Evolutionary conservation across 2,888 invertebrate genomes (phyloP).

Genomic region (Dryobota labecula): DNA sequence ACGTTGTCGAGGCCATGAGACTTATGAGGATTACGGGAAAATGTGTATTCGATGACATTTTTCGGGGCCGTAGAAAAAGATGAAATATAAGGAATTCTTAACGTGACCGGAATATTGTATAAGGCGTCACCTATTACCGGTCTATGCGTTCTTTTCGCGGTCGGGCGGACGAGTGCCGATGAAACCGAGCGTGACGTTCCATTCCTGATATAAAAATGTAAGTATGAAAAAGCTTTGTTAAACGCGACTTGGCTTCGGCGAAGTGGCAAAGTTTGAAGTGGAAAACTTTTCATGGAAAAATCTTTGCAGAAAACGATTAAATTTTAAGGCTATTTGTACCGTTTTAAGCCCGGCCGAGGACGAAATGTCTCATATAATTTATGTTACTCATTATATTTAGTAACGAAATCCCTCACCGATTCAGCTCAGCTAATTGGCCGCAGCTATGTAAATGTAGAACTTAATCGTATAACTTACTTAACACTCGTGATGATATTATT

Average conservation of each 20-base stretch:
- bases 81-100: constrained; percentile 90
- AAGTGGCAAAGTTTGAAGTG: constrained; percentile 90
- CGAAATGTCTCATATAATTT: constrained; percentile 75
- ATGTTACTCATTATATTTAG: constrained; percentile 68
- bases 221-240: constrained; percentile 90
- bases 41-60: constrained; percentile 91
- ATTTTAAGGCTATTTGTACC: constrained; percentile 89
- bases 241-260: constrained; percentile 88
- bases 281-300: constrained; percentile 90
- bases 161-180: constrained; percentile 85
- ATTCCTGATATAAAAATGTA: constrained; percentile 90
- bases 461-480: constrained; percentile 70
- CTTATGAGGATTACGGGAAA: constrained; percentile 90
- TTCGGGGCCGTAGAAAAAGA: constrained; percentile 89
- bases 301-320: constrained; percentile 89
- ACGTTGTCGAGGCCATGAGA: constrained; percentile 85
- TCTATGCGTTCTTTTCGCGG: constrained; percentile 88
- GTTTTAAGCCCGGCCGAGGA: constrained; percentile 79
- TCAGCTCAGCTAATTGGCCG: constrained; percentile 58
- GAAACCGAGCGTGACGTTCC: constrained; percentile 89
- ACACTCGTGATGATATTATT: constrained; percentile 75
- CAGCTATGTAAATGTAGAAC: constrained; percentile 64
- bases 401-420: constrained; percentile 63
- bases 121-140: constrained; percentile 89
- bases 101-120: constrained; percentile 88